Base-by-base conservation (phyloP, 2,888 invertebrate genomes). In the Leucozona laternaria region DNA sequence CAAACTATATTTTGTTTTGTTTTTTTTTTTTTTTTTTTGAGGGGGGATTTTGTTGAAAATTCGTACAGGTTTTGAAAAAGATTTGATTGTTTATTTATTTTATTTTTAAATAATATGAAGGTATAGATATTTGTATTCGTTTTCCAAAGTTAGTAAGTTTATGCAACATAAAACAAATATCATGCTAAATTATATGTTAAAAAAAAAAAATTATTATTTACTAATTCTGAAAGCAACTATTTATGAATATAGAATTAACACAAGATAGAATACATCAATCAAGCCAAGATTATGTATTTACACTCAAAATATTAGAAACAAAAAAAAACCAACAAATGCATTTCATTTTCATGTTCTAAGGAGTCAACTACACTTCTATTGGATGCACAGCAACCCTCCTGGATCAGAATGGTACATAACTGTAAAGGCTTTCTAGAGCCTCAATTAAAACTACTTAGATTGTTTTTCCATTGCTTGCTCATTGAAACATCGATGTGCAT, bases 111-210 rank as follows among this genome's bases (percentile, higher is more conserved):
- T 31, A 31, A n/a, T n/a, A n/a, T n/a, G n/a, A 31, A 31, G 1
- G n/a, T 25, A 43, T 4, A 57, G 5, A 73, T 37, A 55, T 53
- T 68, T 40, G 8, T 28, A 58, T 73, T 72, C n/a, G 17, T 34
- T 66, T 81, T 17, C 15, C 34, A 40, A 28, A 6, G 43, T 71
- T 45, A 78, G 50, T 75, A 43, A 34, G 4, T 17, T 57, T 57
- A 68, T n/a, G 68, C 31, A 64, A 68, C 50, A 31, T 45, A 79
- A 40, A 62, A 62, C 43, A 45, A 66, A 75, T 15, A 43, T 37
- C 85, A 81, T 86, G 88, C 88, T 0, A 43, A 43, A 43, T 43
- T 10, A 62, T 62, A 62, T 71, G 25, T 77, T 66, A n/a, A 62
- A 37, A 17, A 17, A 28, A 57, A 57, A 60, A 55, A 53, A 71